These are phyloP conservation scores for Thryonomys swinderianus DNA, from an alignment of 2,113 vertebrate species.

Conservation along the genomic window DNA sequence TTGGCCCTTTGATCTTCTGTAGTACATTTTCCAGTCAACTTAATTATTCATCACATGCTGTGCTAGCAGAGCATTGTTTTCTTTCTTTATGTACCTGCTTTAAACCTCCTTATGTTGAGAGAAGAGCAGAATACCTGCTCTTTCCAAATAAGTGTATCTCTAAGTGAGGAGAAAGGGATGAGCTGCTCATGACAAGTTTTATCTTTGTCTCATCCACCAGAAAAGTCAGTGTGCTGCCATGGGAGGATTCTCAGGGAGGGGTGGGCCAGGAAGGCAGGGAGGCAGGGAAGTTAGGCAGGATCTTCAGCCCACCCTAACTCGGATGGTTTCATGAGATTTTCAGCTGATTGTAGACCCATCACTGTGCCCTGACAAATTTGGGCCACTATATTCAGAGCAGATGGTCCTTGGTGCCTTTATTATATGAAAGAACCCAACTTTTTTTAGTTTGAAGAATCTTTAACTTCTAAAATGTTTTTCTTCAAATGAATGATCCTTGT, in stretches of 20 bases:
- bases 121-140: background rate
- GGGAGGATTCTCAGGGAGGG: background rate
- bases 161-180: background rate
- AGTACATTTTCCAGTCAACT: constrained; percentile 55
- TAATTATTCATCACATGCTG: constrained; percentile 72
- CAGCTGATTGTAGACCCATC: background rate
- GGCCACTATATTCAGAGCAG: background rate
- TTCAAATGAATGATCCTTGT: background rate
- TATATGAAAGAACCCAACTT: background rate
- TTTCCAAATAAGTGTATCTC: constrained; percentile 7
- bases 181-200: background rate
- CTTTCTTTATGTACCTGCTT: background rate
- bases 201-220: background rate
- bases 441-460: background rate
- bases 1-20: constrained; percentile 61
- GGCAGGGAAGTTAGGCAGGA: background rate
- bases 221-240: background rate
- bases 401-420: background rate
- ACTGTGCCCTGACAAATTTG: background rate
- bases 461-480: background rate
- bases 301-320: background rate
- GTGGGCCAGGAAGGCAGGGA: background rate
- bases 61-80: constrained; percentile 52
- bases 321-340: background rate
- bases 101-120: background rate